Conservation (phyloP, 1,140 invertebrate genomes). For the Bradysia coprophila region DNA sequence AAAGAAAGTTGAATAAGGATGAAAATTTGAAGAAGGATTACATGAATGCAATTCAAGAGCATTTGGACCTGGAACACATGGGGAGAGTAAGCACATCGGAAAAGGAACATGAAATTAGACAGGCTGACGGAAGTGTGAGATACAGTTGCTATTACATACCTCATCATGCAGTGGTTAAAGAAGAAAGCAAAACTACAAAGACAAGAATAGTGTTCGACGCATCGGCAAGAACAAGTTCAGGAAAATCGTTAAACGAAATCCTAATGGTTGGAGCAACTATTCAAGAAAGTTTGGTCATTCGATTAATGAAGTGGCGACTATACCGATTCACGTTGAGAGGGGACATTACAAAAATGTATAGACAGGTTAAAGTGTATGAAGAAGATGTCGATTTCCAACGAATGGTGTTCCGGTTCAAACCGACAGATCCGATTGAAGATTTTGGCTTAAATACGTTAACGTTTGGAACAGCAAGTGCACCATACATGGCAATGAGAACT, state of each 20-base stretch:
- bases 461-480: conserved; percentile 12
- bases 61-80: neutral
- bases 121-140: neutral
- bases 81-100: neutral
- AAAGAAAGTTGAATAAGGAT: neutral
- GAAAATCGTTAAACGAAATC: conserved; percentile 15
- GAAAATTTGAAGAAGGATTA: neutral
- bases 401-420: conserved; percentile 13
- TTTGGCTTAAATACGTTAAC: conserved; percentile 15
- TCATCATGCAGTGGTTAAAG: conserved; percentile 11
- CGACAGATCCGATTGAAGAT: conserved; percentile 9
- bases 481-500: conserved; percentile 8
- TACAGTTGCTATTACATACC: conserved; percentile 5
- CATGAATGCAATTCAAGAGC: neutral
- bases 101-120: neutral
- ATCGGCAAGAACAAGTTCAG: conserved; percentile 8
- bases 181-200: conserved; percentile 7
- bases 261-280: conserved; percentile 15
- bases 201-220: conserved; percentile 8
- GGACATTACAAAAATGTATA: conserved; percentile 18
- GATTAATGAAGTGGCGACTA: conserved; percentile 16
- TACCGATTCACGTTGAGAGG: conserved; percentile 10
- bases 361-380: conserved; percentile 1
- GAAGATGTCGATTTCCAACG: conserved; percentile 11
- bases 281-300: conserved; percentile 18